These are phyloP conservation scores for Melanaphis sacchari DNA, from an alignment of 1,140 invertebrate genomes.

Conservation along the genomic window DNA sequence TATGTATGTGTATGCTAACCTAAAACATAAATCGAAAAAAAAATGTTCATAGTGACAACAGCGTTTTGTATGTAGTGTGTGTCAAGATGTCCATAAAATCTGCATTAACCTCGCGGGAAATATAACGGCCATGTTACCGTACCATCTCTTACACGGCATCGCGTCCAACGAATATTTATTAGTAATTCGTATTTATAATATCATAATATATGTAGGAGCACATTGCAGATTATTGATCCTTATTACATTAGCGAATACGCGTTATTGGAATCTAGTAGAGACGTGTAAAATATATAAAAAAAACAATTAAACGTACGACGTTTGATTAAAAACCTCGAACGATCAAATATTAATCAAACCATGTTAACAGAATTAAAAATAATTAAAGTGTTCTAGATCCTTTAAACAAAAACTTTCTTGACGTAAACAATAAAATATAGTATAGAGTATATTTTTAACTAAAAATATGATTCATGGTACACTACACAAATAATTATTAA, in stretches of 20 bases:
- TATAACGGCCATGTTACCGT: neutral
- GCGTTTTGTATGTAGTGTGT: neutral
- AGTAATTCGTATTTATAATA: neutral
- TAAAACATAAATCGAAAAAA: constrained; percentile 27
- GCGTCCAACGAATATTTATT: neutral
- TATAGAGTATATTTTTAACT: too few species aligned
- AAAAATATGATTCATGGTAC: too few species aligned
- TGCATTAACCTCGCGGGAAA: neutral
- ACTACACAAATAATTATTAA: neutral
- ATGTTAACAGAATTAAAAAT: neutral
- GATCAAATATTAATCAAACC: neutral
- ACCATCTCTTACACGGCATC: neutral
- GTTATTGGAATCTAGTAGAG: neutral
- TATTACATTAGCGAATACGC: neutral
- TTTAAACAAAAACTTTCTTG: too few species aligned
- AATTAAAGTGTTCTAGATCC: too few species aligned
- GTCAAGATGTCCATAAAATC: constrained; percentile 2
- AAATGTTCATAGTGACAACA: neutral
- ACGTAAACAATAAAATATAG: too few species aligned
- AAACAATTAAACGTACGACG: neutral
- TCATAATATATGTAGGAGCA: neutral
- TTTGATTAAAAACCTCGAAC: too few species aligned
- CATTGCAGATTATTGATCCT: neutral
- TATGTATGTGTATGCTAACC: neutral
- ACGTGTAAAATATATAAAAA: neutral